These are phyloP conservation scores for Triops cancriformis DNA, from an alignment of 1,140 invertebrate genomes.

Conservation along the genomic window DNA sequence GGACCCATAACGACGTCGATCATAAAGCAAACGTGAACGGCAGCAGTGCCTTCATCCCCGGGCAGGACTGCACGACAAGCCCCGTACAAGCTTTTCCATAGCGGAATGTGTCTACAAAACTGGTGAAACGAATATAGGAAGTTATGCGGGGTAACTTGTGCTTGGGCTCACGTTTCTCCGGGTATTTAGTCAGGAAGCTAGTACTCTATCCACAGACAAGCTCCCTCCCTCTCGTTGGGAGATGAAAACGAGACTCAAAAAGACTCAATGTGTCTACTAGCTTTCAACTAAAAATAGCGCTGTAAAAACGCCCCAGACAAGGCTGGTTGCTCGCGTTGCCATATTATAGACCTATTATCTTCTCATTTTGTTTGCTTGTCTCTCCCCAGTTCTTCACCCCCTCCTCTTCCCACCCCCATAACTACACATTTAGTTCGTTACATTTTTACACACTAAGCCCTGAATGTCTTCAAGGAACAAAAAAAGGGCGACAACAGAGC, in stretches of 20 bases:
- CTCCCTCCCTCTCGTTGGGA: too few species aligned
- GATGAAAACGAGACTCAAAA: not conserved
- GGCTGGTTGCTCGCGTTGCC: not conserved
- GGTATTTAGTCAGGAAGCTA: not conserved
- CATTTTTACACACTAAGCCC: too few species aligned
- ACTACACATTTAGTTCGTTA: too few species aligned
- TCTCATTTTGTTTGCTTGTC: not conserved
- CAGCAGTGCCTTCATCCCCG: not conserved
- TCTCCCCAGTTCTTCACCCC: not conserved
- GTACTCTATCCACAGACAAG: not conserved
- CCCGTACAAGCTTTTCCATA: not conserved
- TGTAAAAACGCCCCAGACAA: not conserved
- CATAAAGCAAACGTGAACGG: not conserved
- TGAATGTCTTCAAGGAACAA: too few species aligned
- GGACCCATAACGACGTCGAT: not conserved
- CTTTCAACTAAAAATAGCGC: conserved; percentile 1
- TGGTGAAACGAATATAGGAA: not conserved
- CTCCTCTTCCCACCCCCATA: not conserved
- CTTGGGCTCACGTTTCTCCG: not conserved
- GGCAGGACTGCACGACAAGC: not conserved
- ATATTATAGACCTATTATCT: not conserved
- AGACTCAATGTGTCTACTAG: not conserved
- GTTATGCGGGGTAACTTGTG: not conserved
- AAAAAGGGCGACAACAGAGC: too few species aligned
- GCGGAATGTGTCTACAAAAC: not conserved